Evolutionary conservation across 1,140 invertebrate genomes (phyloP).

Genomic region (Penaeus japonicus): DNA sequence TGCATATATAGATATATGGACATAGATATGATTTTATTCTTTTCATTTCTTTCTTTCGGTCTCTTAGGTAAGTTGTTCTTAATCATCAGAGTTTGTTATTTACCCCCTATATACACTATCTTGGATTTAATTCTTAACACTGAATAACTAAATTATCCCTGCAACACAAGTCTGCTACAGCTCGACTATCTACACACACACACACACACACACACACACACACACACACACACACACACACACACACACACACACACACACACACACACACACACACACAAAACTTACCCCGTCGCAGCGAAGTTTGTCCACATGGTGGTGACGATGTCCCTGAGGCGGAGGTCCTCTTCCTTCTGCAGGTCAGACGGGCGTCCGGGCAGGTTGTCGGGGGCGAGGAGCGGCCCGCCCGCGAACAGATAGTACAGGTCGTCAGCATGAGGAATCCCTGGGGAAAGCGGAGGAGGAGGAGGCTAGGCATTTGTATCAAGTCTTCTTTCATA

Average conservation of each 20-base stretch:
- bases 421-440: conserved; percentile 15
- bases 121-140: too few relatives aligned
- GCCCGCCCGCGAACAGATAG: background rate
- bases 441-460: background rate
- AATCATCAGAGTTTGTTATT: too few relatives aligned
- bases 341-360: background rate
- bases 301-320: conserved; percentile 26
- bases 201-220: background rate
- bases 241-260: too few relatives aligned
- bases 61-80: too few relatives aligned
- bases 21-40: too few relatives aligned
- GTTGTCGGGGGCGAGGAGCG: background rate
- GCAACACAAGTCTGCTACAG: too few relatives aligned
- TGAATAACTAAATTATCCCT: too few relatives aligned
- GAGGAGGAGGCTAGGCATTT: background rate
- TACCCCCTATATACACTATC: too few relatives aligned
- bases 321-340: background rate
- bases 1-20: too few relatives aligned
- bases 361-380: background rate
- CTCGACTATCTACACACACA: too few relatives aligned
- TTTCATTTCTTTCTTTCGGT: too few relatives aligned
- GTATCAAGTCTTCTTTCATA: too few relatives aligned
- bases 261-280: background rate
- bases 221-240: background rate
- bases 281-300: conserved; percentile 17